Evolutionary conservation across 2,113 vertebrate genomes (phyloP), one percentile per base, ranked within the genome.

Genomic region (Lonchura striata): DNA sequence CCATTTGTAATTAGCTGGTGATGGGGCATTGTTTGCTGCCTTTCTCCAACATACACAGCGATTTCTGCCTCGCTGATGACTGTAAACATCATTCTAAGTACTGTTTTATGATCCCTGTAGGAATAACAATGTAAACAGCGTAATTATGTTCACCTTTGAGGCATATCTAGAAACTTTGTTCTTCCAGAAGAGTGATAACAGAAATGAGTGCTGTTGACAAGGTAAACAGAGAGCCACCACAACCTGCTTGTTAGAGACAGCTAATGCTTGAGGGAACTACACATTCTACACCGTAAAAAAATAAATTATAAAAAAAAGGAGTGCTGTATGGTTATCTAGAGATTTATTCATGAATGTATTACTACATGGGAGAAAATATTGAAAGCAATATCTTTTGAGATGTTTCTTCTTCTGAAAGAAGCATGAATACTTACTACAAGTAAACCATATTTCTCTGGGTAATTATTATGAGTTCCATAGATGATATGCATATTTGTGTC

Each of bases 161-260:
- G 93, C 92, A 93, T 93, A 92, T 89, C 94, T 81, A 76, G 93
- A 93, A 95, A 93, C 83, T 96, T 94, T 95, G 53, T 90, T 96
- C 92, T 95, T 95, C 92, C 95, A 96, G 92, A 96, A 96, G 91
- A 97, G 80, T 92, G 88, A 92, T 91, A 95, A 92, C 89, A 95
- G 83, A 94, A 96, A 90, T 91, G 89, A 95, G 60, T 28, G 4
- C 68, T 93, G 82, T 79, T 95, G 94, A 96, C 88, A 94, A 93
- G 91, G 86, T 96, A 96, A 95, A 93, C 92, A 93, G 90, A 65
- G 94, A 93, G 86, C 53, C 71, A 74, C 68, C 39, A 69, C 68
- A 80, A 86, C 88, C 80, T 86, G 82, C 95, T 88, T 92, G 94
- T 88, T 83, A 70, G 72, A 90, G 74, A 85, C 94, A 92, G 91